Percentiles rank a stretch among this genome's conserved stretches.
These are phyloP conservation scores for Chrosomus eos DNA, from an alignment of 2,797 vertebrate species.

Conservation along the genomic window DNA sequence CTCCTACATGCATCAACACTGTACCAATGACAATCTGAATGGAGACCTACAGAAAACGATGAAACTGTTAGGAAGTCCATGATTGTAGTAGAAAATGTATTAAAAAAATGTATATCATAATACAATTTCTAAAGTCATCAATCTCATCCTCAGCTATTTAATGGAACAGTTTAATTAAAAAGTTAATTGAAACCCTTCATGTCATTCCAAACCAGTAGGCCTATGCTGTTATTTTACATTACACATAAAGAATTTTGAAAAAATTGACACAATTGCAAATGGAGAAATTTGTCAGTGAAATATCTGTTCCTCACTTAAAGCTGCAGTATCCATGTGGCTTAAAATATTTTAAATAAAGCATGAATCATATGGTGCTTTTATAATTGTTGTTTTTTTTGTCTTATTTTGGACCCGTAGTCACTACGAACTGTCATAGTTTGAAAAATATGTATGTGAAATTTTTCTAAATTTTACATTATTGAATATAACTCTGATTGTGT, in stretches of 20 bases:
- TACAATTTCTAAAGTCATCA: not conserved
- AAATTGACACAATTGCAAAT: not conserved
- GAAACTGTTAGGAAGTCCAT: not conserved
- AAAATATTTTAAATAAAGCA: not conserved
- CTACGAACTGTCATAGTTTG: not conserved
- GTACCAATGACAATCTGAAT: slow-evolving; percentile 26
- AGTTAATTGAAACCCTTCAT: not conserved
- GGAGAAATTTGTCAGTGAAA: not conserved
- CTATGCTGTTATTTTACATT: not conserved
- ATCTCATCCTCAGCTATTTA: not conserved
- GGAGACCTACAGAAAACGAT: slow-evolving; percentile 12
- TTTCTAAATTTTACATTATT: not conserved
- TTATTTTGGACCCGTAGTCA: not conserved
- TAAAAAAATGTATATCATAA: not conserved
- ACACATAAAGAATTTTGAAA: not conserved
- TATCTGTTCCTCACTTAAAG: not conserved
- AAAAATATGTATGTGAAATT: not conserved
- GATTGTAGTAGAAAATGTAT: not conserved
- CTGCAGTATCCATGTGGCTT: not conserved
- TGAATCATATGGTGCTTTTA: not conserved
- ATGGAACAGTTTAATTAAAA: not conserved
- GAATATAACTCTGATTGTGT: not conserved
- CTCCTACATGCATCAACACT: slow-evolving; percentile 22
- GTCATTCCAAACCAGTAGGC: not conserved
- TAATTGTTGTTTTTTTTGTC: not conserved